Base-by-base conservation (phyloP, 2,888 invertebrate species). In the Caenorhabditis plicata region DNA sequence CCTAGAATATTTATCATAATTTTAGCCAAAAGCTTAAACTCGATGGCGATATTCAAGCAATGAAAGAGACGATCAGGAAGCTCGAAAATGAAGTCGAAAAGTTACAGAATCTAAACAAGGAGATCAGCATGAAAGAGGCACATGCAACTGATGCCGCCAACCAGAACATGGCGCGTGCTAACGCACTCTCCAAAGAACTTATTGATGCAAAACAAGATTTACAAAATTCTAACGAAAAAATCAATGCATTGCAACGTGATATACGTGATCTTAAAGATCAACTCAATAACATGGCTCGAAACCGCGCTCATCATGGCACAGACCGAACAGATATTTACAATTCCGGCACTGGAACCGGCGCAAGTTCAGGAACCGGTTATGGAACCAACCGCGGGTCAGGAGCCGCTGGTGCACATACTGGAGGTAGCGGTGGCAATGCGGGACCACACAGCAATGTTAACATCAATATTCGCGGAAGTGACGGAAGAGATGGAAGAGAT, bases 31-130 rank as follows among this genome's bases (percentile, higher is more conserved):
- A 79, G 27, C 66, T 69, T 46, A 78, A 80, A 46, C 42, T 73
- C 15, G 79, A 79, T 27, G 69, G 62, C 15, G 74, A 78, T n/a
- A 38, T 68, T 25, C 60, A 71, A 44, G 51, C 52, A 22, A 61
- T 75, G 27, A 74, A 77, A 45, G 79, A 79, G 49, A 66, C 71
- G 19, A 73, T 75, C 23, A 68, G 77, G 42, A 79, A 79, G 47
- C 62, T 73, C 15, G 75, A 80, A 36, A 62, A 71, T 33, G 78
- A 79, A 39, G 43, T 78, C 29, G 77, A 80, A 29, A 78, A 71
- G 41, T 53, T 76, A 22, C 55, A 67, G 29, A 75, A 63, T 27
- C 77, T 78, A 47, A 70, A 71, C 47, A 66, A 64, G 31, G 54
- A 48, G 15, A 43, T 77, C 8, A 65, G 52, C 25, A 65, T 42